A percentile compares a stretch with the other conserved stretches of the same genome.
Conservation (phyloP, 1,140 invertebrate species). For the Nasonia vitripennis region DNA sequence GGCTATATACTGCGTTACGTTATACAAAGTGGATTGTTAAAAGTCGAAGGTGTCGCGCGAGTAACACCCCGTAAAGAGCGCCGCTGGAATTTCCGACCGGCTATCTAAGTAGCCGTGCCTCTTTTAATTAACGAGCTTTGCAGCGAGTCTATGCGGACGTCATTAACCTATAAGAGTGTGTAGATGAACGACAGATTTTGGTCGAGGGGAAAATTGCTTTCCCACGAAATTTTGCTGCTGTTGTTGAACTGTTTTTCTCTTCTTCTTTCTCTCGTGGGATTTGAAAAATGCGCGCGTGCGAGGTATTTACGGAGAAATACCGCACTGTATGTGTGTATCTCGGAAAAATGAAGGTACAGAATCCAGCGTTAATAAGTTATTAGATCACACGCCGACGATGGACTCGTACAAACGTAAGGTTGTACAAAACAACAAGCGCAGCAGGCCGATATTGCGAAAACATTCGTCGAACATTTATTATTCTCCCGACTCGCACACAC, state of each 20-base stretch:
- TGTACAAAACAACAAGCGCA: neutral
- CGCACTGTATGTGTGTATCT: neutral
- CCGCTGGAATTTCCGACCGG: neutral
- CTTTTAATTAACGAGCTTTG: constrained; percentile 13
- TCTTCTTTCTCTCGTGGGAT: too few relatives aligned
- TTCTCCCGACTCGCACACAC: neutral
- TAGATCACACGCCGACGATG: neutral
- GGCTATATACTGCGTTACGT: too few relatives aligned
- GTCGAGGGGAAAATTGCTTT: neutral
- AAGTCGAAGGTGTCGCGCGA: neutral
- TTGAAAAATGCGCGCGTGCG: too few relatives aligned
- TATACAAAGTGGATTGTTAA: too few relatives aligned
- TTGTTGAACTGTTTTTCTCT: neutral
- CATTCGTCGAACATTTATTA: neutral
- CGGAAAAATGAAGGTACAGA: neutral
- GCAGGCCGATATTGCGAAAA: neutral
- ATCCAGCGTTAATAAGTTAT: neutral
- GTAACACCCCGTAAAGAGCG: constrained; percentile 13
- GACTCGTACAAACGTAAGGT: neutral
- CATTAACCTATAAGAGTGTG: too few relatives aligned
- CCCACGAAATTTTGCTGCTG: neutral
- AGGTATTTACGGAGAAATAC: neutral
- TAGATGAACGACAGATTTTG: neutral
- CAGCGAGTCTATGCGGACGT: neutral
- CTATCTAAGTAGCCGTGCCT: neutral